These are phyloP conservation scores for Actinemys pallida DNA, from an alignment of 2,113 vertebrate species.

Conservation along the genomic window DNA sequence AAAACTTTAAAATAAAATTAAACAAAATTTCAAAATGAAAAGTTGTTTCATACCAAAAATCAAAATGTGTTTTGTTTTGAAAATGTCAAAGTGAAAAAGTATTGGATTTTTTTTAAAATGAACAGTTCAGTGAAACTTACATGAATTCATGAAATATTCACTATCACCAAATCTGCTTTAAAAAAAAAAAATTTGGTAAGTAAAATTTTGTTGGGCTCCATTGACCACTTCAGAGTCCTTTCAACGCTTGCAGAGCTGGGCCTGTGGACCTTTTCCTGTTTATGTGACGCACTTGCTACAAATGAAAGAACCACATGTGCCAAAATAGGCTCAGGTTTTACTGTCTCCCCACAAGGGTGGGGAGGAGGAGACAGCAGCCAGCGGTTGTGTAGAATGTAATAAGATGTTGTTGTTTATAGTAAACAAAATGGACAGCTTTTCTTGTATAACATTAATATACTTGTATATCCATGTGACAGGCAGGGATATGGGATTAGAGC, in stretches of 20 bases:
- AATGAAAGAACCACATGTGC: not conserved
- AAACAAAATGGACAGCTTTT: not conserved
- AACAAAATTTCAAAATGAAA: not conserved
- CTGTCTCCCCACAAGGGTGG: not conserved
- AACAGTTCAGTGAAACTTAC: too few relatives aligned
- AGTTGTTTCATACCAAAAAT: not conserved
- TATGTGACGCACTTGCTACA: not conserved
- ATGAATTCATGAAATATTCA: not conserved
- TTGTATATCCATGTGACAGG: not conserved
- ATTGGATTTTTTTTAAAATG: too few relatives aligned
- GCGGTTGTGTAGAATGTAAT: not conserved
- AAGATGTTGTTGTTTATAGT: not conserved
- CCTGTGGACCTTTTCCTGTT: not conserved
- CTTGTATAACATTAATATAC: not conserved
- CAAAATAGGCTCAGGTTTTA: not conserved
- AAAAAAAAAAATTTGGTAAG: not conserved
- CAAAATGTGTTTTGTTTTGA: not conserved
- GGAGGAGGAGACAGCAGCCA: not conserved
- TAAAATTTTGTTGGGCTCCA: not conserved
- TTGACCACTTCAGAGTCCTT: not conserved
- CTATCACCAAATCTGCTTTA: too few relatives aligned
- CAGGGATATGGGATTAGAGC: accelerated
- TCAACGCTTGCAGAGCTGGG: not conserved
- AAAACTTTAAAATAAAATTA: not conserved
- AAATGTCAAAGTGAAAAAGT: not conserved